Evolutionary conservation across 2,797 vertebrate species (phyloP).

Genomic region (Sternotherus odoratus): DNA sequence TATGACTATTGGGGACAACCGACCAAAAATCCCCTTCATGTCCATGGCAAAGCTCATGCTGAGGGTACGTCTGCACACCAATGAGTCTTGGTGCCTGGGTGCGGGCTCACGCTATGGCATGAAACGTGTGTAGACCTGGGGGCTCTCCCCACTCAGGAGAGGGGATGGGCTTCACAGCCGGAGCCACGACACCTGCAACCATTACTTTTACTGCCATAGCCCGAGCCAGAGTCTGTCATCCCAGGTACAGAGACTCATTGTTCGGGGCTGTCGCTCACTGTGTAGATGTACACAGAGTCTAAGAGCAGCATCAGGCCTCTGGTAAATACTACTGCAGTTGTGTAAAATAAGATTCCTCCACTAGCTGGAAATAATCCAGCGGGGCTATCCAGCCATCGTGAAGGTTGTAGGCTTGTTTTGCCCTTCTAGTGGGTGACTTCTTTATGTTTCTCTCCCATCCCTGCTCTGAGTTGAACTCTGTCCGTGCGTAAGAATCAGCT

Average conservation of each 20-base stretch:
- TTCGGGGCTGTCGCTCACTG: background rate
- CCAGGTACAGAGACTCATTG: background rate
- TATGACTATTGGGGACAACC: background rate
- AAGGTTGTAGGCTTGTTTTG: background rate
- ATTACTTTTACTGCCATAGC: background rate
- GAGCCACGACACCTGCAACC: background rate
- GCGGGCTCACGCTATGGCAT: background rate
- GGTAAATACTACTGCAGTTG: background rate
- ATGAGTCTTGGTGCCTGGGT: background rate
- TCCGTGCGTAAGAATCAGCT: rapidly evolving
- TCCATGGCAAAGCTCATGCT: background rate
- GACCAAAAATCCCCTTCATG: background rate
- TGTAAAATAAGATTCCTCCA: background rate
- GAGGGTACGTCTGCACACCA: background rate
- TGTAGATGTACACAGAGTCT: too few species aligned
- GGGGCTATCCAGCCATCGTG: background rate
- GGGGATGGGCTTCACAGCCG: background rate
- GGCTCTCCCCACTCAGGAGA: background rate
- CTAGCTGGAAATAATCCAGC: background rate
- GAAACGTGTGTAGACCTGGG: background rate
- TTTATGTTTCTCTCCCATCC: background rate
- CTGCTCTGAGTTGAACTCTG: background rate
- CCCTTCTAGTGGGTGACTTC: background rate
- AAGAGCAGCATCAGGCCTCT: background rate
- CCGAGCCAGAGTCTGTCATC: background rate